Percentiles rank a stretch among this genome's conserved stretches.
Evolutionary conservation across 2,797 vertebrate genomes (phyloP).

Genomic region (Myotis findleyi): DNA sequence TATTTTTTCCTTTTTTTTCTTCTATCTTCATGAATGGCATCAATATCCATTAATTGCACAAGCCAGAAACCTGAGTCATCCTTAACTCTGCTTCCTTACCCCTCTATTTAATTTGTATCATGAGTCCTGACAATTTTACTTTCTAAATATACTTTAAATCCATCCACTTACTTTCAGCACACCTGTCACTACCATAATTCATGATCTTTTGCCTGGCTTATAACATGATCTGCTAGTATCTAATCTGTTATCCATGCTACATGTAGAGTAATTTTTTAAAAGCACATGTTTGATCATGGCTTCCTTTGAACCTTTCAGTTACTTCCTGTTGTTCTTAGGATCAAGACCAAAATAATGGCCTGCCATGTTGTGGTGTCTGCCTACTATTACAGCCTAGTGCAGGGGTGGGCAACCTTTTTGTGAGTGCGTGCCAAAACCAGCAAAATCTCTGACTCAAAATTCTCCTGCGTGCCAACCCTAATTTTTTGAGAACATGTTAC

Average conservation of each 20-base stretch:
- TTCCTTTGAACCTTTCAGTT: constrained; percentile 15
- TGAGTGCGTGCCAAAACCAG: too few relatives aligned
- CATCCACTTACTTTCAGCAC: not conserved
- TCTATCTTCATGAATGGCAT: not conserved
- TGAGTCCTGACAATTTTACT: constrained; percentile 26
- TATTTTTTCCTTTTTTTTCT: not conserved
- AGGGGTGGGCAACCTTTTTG: too few relatives aligned
- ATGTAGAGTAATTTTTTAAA: constrained; percentile 39
- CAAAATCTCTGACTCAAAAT: too few relatives aligned
- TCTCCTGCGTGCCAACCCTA: too few relatives aligned
- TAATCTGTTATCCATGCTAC: not conserved
- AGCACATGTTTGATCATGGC: not conserved
- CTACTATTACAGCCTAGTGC: not conserved
- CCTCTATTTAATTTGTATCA: not conserved
- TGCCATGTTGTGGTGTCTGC: not conserved
- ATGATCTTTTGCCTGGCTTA: not conserved
- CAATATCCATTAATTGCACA: not conserved
- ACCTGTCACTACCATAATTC: not conserved
- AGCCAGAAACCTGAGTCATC: not conserved
- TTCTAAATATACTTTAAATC: constrained; percentile 33
- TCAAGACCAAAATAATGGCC: not conserved
- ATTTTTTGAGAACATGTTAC: too few relatives aligned
- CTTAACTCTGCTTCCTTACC: constrained; percentile 22
- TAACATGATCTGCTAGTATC: not conserved
- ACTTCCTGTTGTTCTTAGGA: not conserved